Evolutionary conservation across 37 sponge, comb jelly and placozoan genomes (phyloP), one percentile per base, ranked within the genome.

Genomic region (Mnemiopsis leidyi): DNA sequence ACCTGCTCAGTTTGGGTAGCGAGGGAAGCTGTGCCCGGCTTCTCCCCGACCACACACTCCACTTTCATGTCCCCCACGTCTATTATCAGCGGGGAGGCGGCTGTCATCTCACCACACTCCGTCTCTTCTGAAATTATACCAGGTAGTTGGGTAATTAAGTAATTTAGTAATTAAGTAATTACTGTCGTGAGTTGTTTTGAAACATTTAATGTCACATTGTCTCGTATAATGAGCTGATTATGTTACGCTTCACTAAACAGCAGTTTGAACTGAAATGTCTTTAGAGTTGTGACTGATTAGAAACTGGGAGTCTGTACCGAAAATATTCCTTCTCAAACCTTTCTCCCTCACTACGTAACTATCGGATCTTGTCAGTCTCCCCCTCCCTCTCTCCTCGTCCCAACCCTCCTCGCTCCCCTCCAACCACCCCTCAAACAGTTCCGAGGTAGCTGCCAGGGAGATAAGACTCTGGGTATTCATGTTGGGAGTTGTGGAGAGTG

Each of bases 1-100:
- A 85, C 90, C 90, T 85, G 90, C 23, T 85, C 90, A 39, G 90
- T 85, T 28, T 85, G 90, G 0, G 61, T 40, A 33, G 23, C 36
- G 48, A 85, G 36, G 23, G 25, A 39, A 7, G n/a, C 20, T 13
- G 90, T 85, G 13, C 90, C 90, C 0, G 90, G 9, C 29, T 85
- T 85, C 35, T 85, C 90, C 29, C 90, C 90, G 29, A 85, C 32
- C 24, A 32, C 48, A 39, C 36, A 38, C 7, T 39, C 90, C 90
- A 23, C 48, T 28, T 71, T 71, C 75, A 71, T 29, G 30, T 39
- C 90, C 2, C 35, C 90, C 25, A 33, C 61, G 29, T 85, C 90
- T 36, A 85, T 28, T 36, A 85, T 38, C 20, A 85, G 61, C 0
- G 90, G 90, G 0, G 90, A 85, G 25, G 61, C 61, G 5, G 61